Evolutionary conservation across 2,113 vertebrate genomes (phyloP), one percentile per base, ranked within the genome.

Genomic region (Nannospalax galili): DNA sequence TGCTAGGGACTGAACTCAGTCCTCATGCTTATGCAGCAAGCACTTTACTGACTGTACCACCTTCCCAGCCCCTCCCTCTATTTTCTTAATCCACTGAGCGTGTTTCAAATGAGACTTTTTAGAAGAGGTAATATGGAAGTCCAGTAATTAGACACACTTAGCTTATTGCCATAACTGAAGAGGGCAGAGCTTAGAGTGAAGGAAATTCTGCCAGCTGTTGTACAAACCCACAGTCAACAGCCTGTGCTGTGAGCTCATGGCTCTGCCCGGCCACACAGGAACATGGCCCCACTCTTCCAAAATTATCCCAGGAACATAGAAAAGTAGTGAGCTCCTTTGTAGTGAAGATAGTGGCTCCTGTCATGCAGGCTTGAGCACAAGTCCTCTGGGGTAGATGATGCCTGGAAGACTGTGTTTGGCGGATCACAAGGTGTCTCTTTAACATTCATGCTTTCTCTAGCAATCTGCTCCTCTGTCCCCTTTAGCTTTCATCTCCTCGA

Each of bases 401-500:
- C 81, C 60, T 52, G 30, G n/a, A 52, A 92, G 62, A 24, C 32
- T 64, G 37, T 70, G 48, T 69, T 70, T n/a, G 91, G 96, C 93
- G 84, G 73, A 32, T 85, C 96, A 90, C 88, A 22, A 78, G 69
- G 86, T 62, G 14, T 82, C 90, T 94, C 91, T 87, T 93, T 79
- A 92, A 73, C 82, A 96, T 94, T 20, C 92, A 7, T 45, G 78
- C 69, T 81, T 95, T 92, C 94, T 60, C 73, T 78, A 30, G 52
- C 92, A 96, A 89, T 87, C 96, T 97, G 95, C 91, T 77, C 7
- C 42, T 75, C 92, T 88, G 95, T 93, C 30, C 5, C 58, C 65
- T 75, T 35, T 8, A 0, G 42, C 93, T 95, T 95, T 97, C 88
- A 84, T 97, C 95, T 96, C 69, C 45, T 40, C 0, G 1, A 69